A percentile compares a stretch with the other conserved stretches of the same genome.
Conservation (phyloP, 2,888 invertebrate species). For the Tetragnatha montana region DNA sequence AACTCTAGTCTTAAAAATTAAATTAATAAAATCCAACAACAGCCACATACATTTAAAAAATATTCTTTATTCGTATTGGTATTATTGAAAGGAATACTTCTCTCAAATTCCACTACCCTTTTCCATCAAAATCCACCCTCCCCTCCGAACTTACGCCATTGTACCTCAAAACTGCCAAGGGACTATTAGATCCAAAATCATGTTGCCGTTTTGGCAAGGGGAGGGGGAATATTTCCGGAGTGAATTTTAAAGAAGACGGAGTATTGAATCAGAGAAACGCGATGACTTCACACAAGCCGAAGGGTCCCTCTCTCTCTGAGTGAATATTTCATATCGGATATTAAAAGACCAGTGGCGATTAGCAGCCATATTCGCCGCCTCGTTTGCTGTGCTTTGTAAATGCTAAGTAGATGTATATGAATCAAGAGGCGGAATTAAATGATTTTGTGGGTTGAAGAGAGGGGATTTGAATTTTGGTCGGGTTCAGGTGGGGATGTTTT, state of each 20-base stretch:
- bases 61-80: too few species aligned
- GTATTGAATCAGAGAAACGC: constrained; percentile 51
- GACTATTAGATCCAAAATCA: constrained; percentile 49
- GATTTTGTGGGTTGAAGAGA: too few species aligned
- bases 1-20: too few species aligned
- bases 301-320: background rate
- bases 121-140: too few species aligned
- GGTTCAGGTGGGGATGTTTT: too few species aligned
- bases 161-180: background rate
- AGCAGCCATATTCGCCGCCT: background rate
- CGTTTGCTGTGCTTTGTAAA: background rate
- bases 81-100: too few species aligned
- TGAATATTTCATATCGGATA: constrained; percentile 65
- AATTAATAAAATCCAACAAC: too few species aligned
- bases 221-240: constrained; percentile 31
- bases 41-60: too few species aligned
- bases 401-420: background rate
- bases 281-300: background rate
- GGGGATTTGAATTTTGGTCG: too few species aligned
- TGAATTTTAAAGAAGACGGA: constrained; percentile 56
- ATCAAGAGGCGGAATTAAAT: background rate
- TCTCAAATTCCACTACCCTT: too few species aligned
- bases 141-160: background rate
- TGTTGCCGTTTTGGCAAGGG: constrained; percentile 29
- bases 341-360: constrained; percentile 37